phyloP scores from a whole-genome alignment of 2,888 invertebrate genomes.

The Rhopalosiphum nymphaeae region DNA sequence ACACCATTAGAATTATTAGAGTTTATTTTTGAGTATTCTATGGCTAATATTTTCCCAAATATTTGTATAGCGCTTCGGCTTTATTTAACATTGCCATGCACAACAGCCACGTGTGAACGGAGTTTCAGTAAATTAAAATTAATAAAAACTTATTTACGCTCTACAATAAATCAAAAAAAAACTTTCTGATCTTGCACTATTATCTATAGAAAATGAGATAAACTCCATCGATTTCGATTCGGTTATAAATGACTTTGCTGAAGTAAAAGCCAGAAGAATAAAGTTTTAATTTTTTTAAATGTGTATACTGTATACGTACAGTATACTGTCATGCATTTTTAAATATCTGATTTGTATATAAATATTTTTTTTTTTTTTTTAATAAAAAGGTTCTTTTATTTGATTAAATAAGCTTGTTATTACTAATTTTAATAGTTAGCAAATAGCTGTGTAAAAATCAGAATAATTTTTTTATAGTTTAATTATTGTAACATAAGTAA shows the following conservation, averaged over 20 bases:
- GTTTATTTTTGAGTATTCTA: conserved; percentile 12
- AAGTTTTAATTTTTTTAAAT: background rate
- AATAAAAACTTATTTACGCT: background rate
- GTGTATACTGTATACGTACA: background rate
- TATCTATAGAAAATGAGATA: conserved; percentile 1
- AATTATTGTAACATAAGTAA: background rate
- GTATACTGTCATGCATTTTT: too few species aligned
- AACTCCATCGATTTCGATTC: conserved; percentile 14
- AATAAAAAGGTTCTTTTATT: too few species aligned
- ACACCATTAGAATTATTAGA: background rate
- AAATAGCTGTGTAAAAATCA: background rate
- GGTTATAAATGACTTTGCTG: background rate
- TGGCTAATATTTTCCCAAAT: conserved; percentile 16
- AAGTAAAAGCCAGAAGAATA: conserved; percentile 2
- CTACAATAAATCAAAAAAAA: background rate
- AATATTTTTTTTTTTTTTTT: too few species aligned
- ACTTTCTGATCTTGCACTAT: background rate
- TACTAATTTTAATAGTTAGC: too few species aligned
- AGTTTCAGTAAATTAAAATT: background rate
- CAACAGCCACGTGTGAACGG: background rate
- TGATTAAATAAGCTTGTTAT: too few species aligned
- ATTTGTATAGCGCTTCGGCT: background rate
- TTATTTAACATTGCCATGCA: conserved; percentile 16
- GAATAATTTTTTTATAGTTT: background rate
- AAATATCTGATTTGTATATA: too few species aligned